These are phyloP conservation scores for Drosophila nikananu DNA, from an alignment of 1,140 invertebrate species.

Conservation along the genomic window DNA sequence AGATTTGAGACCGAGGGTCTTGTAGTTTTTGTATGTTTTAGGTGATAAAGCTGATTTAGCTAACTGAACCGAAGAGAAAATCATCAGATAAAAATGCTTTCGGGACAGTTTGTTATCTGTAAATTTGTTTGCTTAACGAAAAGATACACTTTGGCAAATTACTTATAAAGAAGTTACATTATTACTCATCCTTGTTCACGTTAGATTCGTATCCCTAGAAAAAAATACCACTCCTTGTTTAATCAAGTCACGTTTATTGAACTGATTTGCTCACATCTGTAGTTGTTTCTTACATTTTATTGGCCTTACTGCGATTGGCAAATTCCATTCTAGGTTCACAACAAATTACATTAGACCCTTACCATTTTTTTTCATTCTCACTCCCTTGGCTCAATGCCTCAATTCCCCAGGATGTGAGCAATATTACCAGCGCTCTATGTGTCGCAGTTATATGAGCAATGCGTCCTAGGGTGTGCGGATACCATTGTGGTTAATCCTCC, in stretches of 20 bases:
- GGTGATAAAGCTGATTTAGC: neutral
- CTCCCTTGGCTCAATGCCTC: neutral
- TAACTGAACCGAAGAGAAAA: neutral
- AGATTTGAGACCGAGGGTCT: neutral
- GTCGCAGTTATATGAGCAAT: constrained; percentile 53
- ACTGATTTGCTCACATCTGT: neutral
- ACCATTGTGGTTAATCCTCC: constrained; percentile 8
- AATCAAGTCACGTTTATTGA: neutral
- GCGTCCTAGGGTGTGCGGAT: constrained; percentile 19
- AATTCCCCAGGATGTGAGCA: constrained; percentile 12
- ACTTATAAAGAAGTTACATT: neutral
- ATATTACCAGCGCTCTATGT: constrained; percentile 32
- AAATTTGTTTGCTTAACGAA: neutral
- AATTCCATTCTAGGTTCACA: constrained; percentile 5
- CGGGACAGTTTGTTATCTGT: neutral
- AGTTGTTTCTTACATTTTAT: constrained; percentile 18
- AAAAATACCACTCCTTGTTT: neutral
- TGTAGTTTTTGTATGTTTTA: neutral
- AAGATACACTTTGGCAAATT: neutral
- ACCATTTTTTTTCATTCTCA: neutral
- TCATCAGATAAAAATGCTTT: neutral
- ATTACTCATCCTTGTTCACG: too few relatives aligned
- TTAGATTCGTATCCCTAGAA: neutral
- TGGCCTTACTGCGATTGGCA: constrained; percentile 16
- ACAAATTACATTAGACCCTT: constrained; percentile 6